Base-by-base conservation (phyloP, 1,140 invertebrate genomes). In the Cylas formicarius region DNA sequence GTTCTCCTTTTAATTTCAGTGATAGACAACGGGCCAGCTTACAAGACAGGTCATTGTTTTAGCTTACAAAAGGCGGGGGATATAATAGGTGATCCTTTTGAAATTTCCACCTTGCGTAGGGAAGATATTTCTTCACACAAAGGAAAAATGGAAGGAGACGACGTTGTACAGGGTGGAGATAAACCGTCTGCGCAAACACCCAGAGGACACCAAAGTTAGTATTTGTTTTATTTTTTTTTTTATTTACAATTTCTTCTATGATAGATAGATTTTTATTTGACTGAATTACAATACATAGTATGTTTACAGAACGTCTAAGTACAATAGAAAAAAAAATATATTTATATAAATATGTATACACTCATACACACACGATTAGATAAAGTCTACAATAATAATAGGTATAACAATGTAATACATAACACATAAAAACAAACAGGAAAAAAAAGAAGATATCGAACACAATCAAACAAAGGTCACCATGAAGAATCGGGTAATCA, bases 1-100 rank as follows among this genome's bases (percentile, higher is more conserved):
- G n/a, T 7, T 31, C 28, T n/a, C n/a, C n/a, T n/a, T n/a, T n/a
- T n/a, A n/a, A n/a, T 53, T 48, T 27, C 37, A 65, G 69, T 72
- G 33, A 80, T 97, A 72, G 91, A 96, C 60, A 98, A 98, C 71
- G 88, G 90, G 2, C 86, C 90, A 17, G 90, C 94, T 0, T 71
- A 71, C 44, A 67, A 71, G 6, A 69, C 67, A 3, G 71, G 74
- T 29, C 78, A 81, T 59, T 74, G 77, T 1, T 61, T 72, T 19
- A 74, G 72, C 17, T 62, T 97, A 16, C 82, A 87, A 61, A 64
- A 72, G 26, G 75, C 75, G 18, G 90, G 90, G 4, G 82, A 90
- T 40, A 52, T 62, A 3, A 73, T 88, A 33, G 92, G 84, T 2
- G 92, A 98, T 70, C 86, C 87, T 0, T 82, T 97, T 58, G 93